Evolutionary conservation across 2,113 vertebrate genomes (phyloP).

Genomic region (Collichthys lucidus): DNA sequence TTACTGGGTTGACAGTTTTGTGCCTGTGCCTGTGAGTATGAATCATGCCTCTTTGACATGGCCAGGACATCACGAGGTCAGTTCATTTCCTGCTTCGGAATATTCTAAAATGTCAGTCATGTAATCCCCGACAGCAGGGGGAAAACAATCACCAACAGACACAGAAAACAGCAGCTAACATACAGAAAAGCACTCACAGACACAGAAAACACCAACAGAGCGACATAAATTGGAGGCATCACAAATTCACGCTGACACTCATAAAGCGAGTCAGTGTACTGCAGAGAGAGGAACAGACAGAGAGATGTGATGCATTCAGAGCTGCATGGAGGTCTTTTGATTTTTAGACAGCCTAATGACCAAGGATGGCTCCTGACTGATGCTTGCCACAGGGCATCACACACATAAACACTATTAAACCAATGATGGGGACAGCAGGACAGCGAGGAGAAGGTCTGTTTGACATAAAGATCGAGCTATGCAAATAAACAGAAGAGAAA

Average conservation of each 20-base stretch:
- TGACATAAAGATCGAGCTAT: neutral
- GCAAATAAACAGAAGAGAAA: constrained; percentile 1
- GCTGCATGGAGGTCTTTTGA: constrained; percentile 14
- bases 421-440: neutral
- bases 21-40: neutral
- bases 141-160: neutral
- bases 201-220: neutral
- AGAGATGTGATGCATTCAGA: constrained; percentile 9
- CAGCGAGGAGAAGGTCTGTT: neutral
- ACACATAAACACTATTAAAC: constrained; percentile 1
- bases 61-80: neutral
- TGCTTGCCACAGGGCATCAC: constrained; percentile 15
- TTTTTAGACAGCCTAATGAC: constrained; percentile 44
- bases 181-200: neutral
- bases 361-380: constrained; percentile 20
- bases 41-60: neutral
- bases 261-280: constrained; percentile 11
- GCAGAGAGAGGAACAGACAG: neutral
- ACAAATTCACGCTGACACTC: constrained; percentile 9
- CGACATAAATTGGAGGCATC: neutral
- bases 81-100: neutral
- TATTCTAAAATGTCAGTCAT: constrained; percentile 12
- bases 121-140: neutral
- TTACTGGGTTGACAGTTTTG: neutral
- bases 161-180: neutral